Evolutionary conservation across 2,113 vertebrate genomes (phyloP), one percentile per base, ranked within the genome.

Genomic region (Ranitomeya imitator): DNA sequence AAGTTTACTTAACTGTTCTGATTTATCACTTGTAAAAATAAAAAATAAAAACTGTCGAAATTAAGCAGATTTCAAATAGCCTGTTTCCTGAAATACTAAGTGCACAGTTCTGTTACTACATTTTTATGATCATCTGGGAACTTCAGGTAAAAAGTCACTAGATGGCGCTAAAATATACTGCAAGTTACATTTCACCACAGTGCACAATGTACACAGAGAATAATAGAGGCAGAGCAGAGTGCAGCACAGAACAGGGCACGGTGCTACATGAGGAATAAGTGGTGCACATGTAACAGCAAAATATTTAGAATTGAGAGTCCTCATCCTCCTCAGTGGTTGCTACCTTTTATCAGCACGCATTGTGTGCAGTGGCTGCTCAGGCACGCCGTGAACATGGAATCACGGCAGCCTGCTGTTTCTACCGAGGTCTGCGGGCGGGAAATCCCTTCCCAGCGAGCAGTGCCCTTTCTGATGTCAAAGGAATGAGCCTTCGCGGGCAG

Each of bases 391-490:
- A 4, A 31, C 69, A 37, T 73, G 26, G 14, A 73, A 37, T 1
- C 16, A 19, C 69, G 14, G 69, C 74, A 15, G 78, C 21, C n/a
- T 15, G 77, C 21, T 79, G 77, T 79, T 55, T 54, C 15, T 6
- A 52, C 16, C 3, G 59, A 60, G 67, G 55, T 31, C n/a, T 26
- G 15, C 12, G 26, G 71, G 84, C 69, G 54, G 84, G 76, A 54
- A 60, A 63, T 63, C 69, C 52, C 69, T 55, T 16, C 55, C 73
- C 18, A 16, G 18, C 73, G 11, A 16, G 18, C 57, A 16, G 51
- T 7, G 73, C 31, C 37, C 67, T 73, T 71, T 52, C 67, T 73
- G 73, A 74, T 55, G 87, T 89, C 23, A 77, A 90, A 91, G 93
- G 93, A n/a, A n/a, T n/a, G n/a, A n/a, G n/a, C n/a, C n/a, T n/a